phyloP scores from a whole-genome alignment of 2,888 invertebrate species.

The Calameuta filiformis region DNA sequence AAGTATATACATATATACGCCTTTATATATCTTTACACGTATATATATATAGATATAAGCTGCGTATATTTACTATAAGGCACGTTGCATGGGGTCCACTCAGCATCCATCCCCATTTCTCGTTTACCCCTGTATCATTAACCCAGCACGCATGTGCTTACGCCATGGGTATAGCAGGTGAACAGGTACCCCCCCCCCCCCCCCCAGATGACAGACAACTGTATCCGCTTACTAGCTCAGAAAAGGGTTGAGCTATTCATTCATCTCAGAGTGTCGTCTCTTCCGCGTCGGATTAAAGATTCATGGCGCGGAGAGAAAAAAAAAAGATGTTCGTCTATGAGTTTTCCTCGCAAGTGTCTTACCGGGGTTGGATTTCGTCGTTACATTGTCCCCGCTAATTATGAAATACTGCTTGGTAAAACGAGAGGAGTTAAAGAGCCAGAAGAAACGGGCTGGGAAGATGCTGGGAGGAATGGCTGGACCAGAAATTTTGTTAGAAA shows the following conservation, averaged over 20 bases:
- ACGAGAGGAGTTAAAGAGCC: not conserved
- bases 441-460: not conserved
- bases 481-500: not conserved
- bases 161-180: slow-evolving; percentile 39
- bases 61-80: too few relatives aligned
- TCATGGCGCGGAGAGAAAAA: slow-evolving; percentile 52
- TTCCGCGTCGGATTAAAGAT: slow-evolving; percentile 42
- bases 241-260: slow-evolving; percentile 23
- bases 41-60: not conserved
- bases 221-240: slow-evolving; percentile 48
- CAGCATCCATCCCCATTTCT: slow-evolving; percentile 5
- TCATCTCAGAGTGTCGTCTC: slow-evolving; percentile 25
- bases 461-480: not conserved
- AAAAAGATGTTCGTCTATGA: slow-evolving; percentile 28
- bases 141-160: slow-evolving; percentile 5
- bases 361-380: slow-evolving; percentile 27
- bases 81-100: slow-evolving; percentile 9
- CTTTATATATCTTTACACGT: too few relatives aligned
- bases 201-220: slow-evolving; percentile 49
- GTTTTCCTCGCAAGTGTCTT: slow-evolving; percentile 5
- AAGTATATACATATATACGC: not conserved
- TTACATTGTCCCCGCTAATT: slow-evolving; percentile 39
- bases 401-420: slow-evolving; percentile 35
- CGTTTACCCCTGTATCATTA: slow-evolving; percentile 1
- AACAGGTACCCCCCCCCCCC: slow-evolving; percentile 38